Conservation (phyloP, 23 tunicate species). For the Styela clava region DNA sequence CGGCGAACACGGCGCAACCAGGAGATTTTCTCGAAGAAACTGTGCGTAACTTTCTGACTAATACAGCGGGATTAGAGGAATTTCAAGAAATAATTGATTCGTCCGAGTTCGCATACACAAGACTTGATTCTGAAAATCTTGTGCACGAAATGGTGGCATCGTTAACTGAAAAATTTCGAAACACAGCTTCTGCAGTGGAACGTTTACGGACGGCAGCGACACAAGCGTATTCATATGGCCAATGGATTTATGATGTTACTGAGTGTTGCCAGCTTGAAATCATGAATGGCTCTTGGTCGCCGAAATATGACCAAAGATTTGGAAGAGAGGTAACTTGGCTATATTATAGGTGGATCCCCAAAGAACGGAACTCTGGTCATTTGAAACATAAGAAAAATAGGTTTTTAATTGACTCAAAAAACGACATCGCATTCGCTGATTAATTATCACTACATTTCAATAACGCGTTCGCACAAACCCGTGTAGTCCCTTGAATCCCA, state of each 20-base stretch:
- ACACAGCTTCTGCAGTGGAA: slow-evolving; percentile 32
- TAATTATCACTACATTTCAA: no score
- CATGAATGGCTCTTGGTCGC: background rate
- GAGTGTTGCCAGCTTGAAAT: slow-evolving; percentile 30
- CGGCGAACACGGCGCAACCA: no score
- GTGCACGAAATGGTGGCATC: slow-evolving; percentile 19
- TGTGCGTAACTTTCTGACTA: background rate
- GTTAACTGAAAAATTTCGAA: slow-evolving; percentile 22
- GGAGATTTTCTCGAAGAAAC: no score
- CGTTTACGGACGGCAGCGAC: slow-evolving; percentile 13
- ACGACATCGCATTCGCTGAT: no score
- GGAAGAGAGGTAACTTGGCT: background rate
- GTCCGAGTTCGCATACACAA: slow-evolving; percentile 24
- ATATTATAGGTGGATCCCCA: no score
- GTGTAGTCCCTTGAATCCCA: no score
- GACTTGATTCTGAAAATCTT: slow-evolving; percentile 11
- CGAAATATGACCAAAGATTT: background rate
- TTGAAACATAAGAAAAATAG: no score
- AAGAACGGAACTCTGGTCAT: no score
- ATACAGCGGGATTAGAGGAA: background rate
- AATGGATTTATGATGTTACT: background rate
- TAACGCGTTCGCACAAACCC: no score
- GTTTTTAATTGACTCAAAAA: no score
- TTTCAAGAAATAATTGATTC: slow-evolving; percentile 13
- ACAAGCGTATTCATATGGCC: background rate